Conservation (phyloP, 2,113 vertebrate genomes). For the Ceyx margarethae region DNA sequence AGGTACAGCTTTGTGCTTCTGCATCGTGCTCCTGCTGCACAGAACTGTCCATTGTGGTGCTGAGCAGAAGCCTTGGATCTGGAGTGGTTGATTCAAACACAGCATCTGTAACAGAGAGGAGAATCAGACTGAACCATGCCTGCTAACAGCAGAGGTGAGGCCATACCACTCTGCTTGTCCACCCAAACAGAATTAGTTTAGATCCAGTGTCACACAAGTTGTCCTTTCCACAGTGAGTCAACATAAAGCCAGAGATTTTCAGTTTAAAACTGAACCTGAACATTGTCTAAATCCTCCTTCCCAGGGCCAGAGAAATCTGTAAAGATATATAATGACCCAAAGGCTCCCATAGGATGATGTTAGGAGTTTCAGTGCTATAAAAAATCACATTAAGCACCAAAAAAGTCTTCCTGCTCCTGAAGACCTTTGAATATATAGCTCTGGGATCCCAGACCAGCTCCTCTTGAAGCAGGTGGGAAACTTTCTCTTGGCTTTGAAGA, state of each 20-base stretch:
- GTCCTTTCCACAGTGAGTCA: neutral
- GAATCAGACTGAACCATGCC: neutral
- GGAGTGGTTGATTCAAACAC: neutral
- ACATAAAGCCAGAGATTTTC: neutral
- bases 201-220: neutral
- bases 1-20: neutral
- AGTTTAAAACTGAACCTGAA: neutral
- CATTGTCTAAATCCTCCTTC: neutral
- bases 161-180: neutral
- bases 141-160: neutral
- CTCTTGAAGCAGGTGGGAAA: neutral
- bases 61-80: neutral
- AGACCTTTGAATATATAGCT: neutral
- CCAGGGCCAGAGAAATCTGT: neutral
- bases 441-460: neutral
- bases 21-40: neutral
- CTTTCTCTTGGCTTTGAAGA: neutral
- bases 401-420: neutral
- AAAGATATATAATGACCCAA: neutral
- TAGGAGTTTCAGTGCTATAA: neutral
- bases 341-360: neutral
- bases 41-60: rapidly evolving
- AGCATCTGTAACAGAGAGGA: neutral
- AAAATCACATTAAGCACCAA: neutral
- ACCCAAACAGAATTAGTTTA: neutral